These are phyloP conservation scores for Climacteris rufus DNA, from an alignment of 2,113 vertebrate genomes.

Conservation along the genomic window DNA sequence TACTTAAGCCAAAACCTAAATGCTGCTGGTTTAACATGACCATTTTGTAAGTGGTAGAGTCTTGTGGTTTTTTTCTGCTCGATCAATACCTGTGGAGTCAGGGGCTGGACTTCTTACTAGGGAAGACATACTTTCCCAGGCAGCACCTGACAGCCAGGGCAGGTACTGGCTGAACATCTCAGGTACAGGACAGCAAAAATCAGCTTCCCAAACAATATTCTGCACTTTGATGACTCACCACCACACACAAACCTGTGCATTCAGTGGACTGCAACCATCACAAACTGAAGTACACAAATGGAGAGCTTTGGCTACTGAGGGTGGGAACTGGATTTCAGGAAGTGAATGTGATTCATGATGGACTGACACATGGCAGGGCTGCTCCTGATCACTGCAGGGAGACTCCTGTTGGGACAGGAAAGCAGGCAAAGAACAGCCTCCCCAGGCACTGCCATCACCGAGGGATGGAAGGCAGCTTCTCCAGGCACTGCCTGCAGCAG, in stretches of 20 bases:
- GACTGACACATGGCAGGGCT: neutral
- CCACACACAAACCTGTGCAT: neutral
- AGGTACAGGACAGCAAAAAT: neutral
- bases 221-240: neutral
- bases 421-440: neutral
- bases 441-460: accelerated
- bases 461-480: neutral
- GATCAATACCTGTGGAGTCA: accelerated
- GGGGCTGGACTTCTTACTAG: neutral
- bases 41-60: neutral
- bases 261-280: neutral
- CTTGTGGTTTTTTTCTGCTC: neutral
- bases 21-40: neutral
- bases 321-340: neutral
- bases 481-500: neutral
- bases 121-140: neutral
- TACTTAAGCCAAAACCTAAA: neutral
- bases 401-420: neutral
- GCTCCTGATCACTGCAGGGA: neutral
- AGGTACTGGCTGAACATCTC: neutral
- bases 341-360: neutral
- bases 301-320: neutral
- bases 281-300: neutral
- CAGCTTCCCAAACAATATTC: neutral
- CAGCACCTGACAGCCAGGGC: neutral